phyloP scores from a whole-genome alignment of 2,113 vertebrate genomes.

The Glaucidium brasilianum region DNA sequence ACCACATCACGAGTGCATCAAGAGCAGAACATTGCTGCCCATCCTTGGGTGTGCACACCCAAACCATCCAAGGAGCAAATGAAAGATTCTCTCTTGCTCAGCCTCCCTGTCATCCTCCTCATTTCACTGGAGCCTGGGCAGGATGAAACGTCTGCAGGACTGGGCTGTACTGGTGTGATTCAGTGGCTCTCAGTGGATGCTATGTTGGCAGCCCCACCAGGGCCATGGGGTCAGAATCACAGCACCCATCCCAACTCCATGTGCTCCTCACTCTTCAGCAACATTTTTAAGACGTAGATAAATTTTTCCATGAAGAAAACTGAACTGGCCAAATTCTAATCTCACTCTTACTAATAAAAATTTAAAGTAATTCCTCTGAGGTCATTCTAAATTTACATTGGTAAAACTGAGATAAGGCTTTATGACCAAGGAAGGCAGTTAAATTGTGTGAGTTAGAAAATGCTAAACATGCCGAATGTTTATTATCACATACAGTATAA shows the following conservation, averaged over 20 bases:
- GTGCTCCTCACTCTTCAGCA: neutral
- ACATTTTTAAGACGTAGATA: neutral
- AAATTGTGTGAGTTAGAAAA: neutral
- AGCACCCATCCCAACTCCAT: fast-evolving
- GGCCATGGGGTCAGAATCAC: neutral
- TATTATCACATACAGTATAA: neutral
- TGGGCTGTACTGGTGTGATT: neutral
- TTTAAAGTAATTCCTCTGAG: constrained; percentile 29
- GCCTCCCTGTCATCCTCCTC: neutral
- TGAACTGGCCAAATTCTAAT: neutral
- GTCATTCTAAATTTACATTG: neutral
- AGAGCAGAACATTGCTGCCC: neutral
- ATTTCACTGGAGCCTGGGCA: neutral
- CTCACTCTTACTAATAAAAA: neutral
- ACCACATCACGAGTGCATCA: neutral
- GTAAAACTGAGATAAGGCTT: constrained; percentile 30
- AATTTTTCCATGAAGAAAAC: neutral
- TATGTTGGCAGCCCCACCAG: fast-evolving
- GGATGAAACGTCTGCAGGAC: neutral
- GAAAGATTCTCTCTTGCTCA: neutral
- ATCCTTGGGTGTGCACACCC: fast-evolving
- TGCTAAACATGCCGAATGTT: constrained; percentile 39
- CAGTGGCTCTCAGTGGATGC: fast-evolving
- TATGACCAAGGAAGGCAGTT: neutral
- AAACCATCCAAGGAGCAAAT: neutral